Percentiles rank a stretch among this genome's conserved stretches.
These are phyloP conservation scores for Catocala sponsa DNA, from an alignment of 2,888 invertebrate genomes.

Conservation along the genomic window DNA sequence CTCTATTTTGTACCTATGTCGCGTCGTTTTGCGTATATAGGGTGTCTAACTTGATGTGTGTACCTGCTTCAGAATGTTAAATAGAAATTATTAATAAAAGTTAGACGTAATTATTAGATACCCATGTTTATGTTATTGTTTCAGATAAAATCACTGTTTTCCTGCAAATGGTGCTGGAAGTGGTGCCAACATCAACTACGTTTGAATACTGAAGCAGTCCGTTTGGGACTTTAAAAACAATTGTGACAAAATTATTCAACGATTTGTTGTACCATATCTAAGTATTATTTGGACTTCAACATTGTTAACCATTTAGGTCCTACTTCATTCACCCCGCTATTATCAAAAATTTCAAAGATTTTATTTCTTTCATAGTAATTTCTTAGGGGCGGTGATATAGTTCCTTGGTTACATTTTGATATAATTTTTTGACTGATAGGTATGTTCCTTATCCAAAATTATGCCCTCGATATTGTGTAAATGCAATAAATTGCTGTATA, in stretches of 20 bases:
- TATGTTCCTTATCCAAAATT: conserved; percentile 58
- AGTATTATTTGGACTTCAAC: conserved; percentile 58
- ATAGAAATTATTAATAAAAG: too few relatives aligned
- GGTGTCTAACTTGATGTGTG: too few relatives aligned
- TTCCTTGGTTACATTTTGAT: conserved; percentile 43
- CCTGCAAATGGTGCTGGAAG: conserved; percentile 96
- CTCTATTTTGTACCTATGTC: too few relatives aligned
- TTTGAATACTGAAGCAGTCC: conserved; percentile 88
- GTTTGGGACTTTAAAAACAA: conserved; percentile 81
- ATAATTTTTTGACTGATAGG: conserved; percentile 62
- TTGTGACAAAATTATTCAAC: conserved; percentile 51
- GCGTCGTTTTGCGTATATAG: too few relatives aligned
- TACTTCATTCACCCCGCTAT: conserved; percentile 41
- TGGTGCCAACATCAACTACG: conserved; percentile 95
- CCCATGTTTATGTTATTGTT: conserved; percentile 34
- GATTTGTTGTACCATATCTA: conserved; percentile 58
- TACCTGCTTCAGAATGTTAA: too few relatives aligned
- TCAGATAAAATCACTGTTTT: conserved; percentile 96
- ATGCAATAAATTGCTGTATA: conserved; percentile 59
- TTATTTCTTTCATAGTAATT: conserved; percentile 24
- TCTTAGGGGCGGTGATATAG: conserved; percentile 33
- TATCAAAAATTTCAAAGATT: conserved; percentile 18
- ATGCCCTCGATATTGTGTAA: conserved; percentile 55
- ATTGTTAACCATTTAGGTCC: conserved; percentile 55
- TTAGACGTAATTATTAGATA: too few relatives aligned